phyloP scores from a whole-genome alignment of 2,797 vertebrate genomes.

The Gastrophryne carolinensis region DNA sequence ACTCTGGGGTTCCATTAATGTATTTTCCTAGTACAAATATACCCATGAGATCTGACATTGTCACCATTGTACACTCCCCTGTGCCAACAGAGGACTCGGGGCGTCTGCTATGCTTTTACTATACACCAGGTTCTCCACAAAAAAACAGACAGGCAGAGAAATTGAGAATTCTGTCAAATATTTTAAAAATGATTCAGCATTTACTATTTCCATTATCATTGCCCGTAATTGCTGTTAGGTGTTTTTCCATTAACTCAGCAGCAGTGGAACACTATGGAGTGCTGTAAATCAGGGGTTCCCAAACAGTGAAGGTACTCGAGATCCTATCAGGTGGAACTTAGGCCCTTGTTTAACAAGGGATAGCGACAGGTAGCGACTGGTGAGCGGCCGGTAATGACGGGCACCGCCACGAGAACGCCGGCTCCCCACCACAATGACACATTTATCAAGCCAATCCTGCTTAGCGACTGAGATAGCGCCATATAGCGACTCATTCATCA shows the following conservation, averaged over 20 bases:
- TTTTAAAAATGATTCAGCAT: background rate
- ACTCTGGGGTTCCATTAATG: slow-evolving; percentile 80
- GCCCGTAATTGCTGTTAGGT: slow-evolving; percentile 21
- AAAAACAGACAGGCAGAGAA: background rate
- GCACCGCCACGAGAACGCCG: no score
- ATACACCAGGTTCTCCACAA: background rate
- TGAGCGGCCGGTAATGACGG: no score
- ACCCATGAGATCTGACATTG: slow-evolving; percentile 76
- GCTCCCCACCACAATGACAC: no score
- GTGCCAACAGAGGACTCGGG: slow-evolving; percentile 42
- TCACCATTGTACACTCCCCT: slow-evolving; percentile 57
- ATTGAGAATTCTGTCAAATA: slow-evolving; percentile 6
- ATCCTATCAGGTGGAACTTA: no score
- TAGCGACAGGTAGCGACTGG: no score
- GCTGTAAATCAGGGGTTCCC: no score
- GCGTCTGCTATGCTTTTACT: no score
- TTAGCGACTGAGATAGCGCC: no score
- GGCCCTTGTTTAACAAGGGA: no score
- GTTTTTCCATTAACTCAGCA: slow-evolving; percentile 28
- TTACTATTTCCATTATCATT: slow-evolving; percentile 18
- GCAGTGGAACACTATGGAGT: slow-evolving; percentile 12
- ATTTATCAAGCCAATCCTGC: no score
- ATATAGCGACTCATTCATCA: no score
- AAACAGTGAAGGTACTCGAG: no score
- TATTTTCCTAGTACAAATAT: slow-evolving; percentile 73